Evolutionary conservation across 1,140 invertebrate species (phyloP), one percentile per base, ranked within the genome.

Genomic region (Drosophila takahashii): DNA sequence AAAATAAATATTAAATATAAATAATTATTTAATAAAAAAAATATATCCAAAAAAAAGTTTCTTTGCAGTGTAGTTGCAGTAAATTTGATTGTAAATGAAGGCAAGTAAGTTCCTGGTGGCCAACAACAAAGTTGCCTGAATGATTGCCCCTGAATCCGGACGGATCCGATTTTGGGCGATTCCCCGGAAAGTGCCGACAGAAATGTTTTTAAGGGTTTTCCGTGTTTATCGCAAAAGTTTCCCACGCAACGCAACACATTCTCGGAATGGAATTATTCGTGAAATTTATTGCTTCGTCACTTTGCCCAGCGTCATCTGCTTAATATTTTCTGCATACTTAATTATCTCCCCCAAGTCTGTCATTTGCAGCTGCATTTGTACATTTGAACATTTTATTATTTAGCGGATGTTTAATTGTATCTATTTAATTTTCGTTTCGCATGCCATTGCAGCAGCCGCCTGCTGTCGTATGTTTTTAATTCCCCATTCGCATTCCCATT

Each of bases 351-450:
- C 60, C 60, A 65, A 36, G 70, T 57, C n/a, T 47, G 37, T 15
- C 57, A 22, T 11, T 15, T 29, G 36, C 72, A 74, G 70, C 70
- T 52, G 72, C 58, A 72, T 34, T 56, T 27, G 39, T 34, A 53
- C 79, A 83, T 84, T 84, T 76, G 80, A 70, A 85, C 80, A 85
- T 81, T 90, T 90, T 90, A 90, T 90, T 90, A 86, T 90, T 90
- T 90, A 83, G 87, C 86, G 86, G 86, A 90, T 90, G 86, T 86
- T 90, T 90, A 90, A 90, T 90, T 90, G 86, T 81, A 90, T 86
- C 86, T 90, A 90, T 90, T 90, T 90, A 90, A 90, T 90, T 90
- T 90, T 86, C 75, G 71, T 76, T 90, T 86, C 75, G 71, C 79
- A 76, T 90, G 78, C 83, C 65, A 59, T 70, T 61, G 36, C 66